Evolutionary conservation across 2,797 vertebrate genomes (phyloP).

Genomic region (Selene dorsalis): DNA sequence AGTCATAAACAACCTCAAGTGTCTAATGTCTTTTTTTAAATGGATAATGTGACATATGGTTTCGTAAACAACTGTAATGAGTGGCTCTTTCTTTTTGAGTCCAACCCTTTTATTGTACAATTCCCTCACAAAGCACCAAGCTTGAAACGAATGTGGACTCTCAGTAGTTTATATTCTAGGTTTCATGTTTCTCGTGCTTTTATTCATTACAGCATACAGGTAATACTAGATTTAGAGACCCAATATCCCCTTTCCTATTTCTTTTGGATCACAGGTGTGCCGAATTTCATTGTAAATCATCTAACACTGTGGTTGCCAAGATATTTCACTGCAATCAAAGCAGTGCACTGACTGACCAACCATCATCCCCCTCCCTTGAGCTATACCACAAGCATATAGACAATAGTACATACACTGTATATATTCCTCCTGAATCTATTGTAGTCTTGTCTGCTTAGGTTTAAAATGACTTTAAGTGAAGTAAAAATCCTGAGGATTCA

Average conservation of each 20-base stretch:
- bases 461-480: neutral
- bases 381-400: neutral
- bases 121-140: neutral
- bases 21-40: neutral
- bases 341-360: neutral
- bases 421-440: neutral
- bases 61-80: conserved; percentile 8
- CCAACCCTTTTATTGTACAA: neutral
- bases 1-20: conserved; percentile 13
- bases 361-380: neutral
- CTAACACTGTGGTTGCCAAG: no score
- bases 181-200: neutral
- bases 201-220: neutral
- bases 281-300: neutral
- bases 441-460: neutral
- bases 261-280: neutral
- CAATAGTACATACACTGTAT: no score
- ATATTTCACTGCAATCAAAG: neutral
- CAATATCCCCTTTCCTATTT: neutral
- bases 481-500: neutral
- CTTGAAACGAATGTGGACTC: neutral
- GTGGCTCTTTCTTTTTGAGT: neutral
- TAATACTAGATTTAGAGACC: neutral
- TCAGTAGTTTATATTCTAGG: neutral
- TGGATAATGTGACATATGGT: conserved; percentile 1